Evolutionary conservation across 2,797 vertebrate species (phyloP).

Genomic region (Heteromormyrus szaboi): DNA sequence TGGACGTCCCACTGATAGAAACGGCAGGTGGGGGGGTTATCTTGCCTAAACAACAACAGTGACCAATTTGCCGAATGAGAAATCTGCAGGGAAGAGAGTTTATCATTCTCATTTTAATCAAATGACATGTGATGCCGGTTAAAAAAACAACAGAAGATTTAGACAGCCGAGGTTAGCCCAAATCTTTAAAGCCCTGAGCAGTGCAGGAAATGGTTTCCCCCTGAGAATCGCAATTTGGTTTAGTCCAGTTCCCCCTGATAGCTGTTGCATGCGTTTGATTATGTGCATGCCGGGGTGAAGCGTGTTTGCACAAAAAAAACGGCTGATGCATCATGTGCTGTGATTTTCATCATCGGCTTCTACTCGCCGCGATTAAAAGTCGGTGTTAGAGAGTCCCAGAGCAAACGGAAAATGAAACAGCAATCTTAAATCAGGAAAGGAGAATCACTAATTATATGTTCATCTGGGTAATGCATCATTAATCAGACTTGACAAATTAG

Average conservation of each 20-base stretch:
- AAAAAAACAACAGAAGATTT: neutral
- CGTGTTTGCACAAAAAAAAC: neutral
- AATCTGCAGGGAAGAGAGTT: neutral
- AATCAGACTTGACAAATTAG: neutral
- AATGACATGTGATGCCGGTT: neutral
- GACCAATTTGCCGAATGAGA: neutral
- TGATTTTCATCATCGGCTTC: neutral
- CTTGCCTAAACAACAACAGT: neutral
- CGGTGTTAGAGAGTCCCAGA: neutral
- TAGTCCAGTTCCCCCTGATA: neutral
- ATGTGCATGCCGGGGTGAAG: neutral
- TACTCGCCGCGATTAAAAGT: neutral
- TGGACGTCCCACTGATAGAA: neutral
- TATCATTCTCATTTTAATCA: neutral
- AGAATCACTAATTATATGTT: neutral
- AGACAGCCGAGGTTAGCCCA: neutral
- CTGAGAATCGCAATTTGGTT: neutral
- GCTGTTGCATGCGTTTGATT: neutral
- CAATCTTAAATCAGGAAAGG: neutral
- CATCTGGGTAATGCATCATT: slow-evolving; percentile 5
- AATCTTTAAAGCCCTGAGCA: neutral
- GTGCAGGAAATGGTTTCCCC: neutral
- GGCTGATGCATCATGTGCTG: neutral
- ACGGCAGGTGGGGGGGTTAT: neutral
- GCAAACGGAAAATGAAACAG: neutral